Percentiles rank a stretch among this genome's conserved stretches.
Evolutionary conservation across 2,113 vertebrate genomes (phyloP).

Genomic region (Narcine bancroftii): DNA sequence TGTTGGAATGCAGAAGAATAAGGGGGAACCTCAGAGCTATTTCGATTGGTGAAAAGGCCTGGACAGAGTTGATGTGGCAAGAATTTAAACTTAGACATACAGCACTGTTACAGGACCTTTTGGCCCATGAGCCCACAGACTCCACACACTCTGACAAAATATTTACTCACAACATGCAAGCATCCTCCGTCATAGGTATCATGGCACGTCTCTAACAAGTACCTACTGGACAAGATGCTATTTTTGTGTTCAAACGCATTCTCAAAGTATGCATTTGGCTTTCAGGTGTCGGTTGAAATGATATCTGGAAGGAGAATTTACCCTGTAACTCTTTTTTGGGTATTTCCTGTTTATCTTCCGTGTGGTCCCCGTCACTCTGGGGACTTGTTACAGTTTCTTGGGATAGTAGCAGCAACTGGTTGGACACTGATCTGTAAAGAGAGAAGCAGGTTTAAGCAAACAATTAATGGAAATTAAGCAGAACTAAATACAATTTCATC

Average conservation of each 20-base stretch:
- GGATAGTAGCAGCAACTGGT: slow-evolving; percentile 61
- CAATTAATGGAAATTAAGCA: slow-evolving; percentile 39
- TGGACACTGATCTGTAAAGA: slow-evolving; percentile 57
- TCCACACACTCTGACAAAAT: not conserved
- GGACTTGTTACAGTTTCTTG: slow-evolving; percentile 59
- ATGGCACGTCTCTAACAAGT: not conserved
- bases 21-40: too few species aligned
- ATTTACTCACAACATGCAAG: not conserved
- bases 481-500: slow-evolving; percentile 39
- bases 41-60: too few species aligned
- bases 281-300: not conserved
- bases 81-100: too few species aligned
- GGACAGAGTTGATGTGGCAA: too few species aligned
- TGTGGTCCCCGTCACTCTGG: slow-evolving; percentile 52
- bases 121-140: too few species aligned
- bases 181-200: not conserved
- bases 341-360: slow-evolving; percentile 59
- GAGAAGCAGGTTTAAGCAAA: slow-evolving; percentile 42
- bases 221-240: not conserved
- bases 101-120: too few species aligned
- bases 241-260: not conserved
- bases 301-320: slow-evolving; percentile 41
- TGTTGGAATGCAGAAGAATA: too few species aligned
- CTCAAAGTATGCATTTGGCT: not conserved
- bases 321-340: slow-evolving; percentile 68